Base-by-base conservation (phyloP, 23 tunicate genomes). In the Oikopleura vanhoeffeni region DNA sequence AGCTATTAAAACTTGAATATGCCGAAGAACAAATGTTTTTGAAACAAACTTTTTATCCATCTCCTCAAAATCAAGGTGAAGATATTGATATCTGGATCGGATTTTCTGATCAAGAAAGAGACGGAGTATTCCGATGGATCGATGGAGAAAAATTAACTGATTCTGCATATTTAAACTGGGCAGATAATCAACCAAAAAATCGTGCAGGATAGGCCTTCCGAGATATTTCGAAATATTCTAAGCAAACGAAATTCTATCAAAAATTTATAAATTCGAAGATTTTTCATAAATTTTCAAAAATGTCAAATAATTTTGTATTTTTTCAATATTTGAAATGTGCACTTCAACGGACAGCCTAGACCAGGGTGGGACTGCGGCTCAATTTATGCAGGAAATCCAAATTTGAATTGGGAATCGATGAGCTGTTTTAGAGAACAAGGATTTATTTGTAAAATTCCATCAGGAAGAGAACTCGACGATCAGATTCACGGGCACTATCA, bases 291-390 rank as follows among this genome's bases (percentile, higher is more conserved):
- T n/a, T n/a, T n/a, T n/a, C n/a, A n/a, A n/a, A n/a, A n/a, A n/a
- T n/a, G n/a, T n/a, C n/a, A n/a, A n/a, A n/a, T n/a, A n/a, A n/a
- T n/a, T n/a, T n/a, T n/a, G n/a, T n/a, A n/a, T n/a, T n/a, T n/a
- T n/a, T n/a, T n/a, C n/a, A n/a, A n/a, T n/a, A n/a, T n/a, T n/a
- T n/a, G n/a, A n/a, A n/a, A n/a, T n/a, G n/a, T n/a, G n/a, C n/a
- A n/a, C n/a, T n/a, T n/a, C n/a, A n/a, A n/a, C n/a, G n/a, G n/a
- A n/a, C n/a, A n/a, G n/a, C n/a, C n/a, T n/a, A n/a, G n/a, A n/a
- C 64, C 64, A 8, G 89, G 94, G 0, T 94, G 91, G 91, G 98
- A 94, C 84, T 94, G 98, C 42, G 98, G 88, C 32, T 91, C 90
- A 67, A 86, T 94, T n/a, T 94, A 85, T 76, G 85, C 96, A 76